These are phyloP conservation scores for Syritta pipiens DNA, from an alignment of 2,888 invertebrate genomes.

Conservation along the genomic window DNA sequence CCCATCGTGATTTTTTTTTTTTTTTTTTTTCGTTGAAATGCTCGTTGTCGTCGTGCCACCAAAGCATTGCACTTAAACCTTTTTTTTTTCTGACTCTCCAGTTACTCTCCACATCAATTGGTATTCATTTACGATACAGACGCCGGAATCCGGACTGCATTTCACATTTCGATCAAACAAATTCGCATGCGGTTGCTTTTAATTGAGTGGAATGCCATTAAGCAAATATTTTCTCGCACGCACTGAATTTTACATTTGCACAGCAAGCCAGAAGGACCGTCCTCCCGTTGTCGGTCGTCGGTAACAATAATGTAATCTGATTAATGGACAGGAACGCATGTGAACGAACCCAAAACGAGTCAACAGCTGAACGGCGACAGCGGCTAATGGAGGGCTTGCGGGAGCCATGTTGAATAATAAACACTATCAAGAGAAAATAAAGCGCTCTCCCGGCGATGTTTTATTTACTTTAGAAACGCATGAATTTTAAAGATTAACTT, in stretches of 20 bases:
- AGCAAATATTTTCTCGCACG: constrained; percentile 31
- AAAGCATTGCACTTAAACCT: not conserved
- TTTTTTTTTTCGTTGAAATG: no score
- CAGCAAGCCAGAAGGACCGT: not conserved
- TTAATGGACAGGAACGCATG: constrained; percentile 20
- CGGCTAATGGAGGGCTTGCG: constrained; percentile 16
- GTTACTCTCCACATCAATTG: constrained; percentile 1
- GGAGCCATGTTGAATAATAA: constrained; percentile 3
- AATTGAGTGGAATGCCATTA: constrained; percentile 41
- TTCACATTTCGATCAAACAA: constrained; percentile 17
- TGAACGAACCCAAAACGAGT: constrained; percentile 11
- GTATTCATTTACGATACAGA: constrained; percentile 5
- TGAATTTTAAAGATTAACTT: no score
- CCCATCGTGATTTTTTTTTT: not conserved
- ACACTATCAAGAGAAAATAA: not conserved
- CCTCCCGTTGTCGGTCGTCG: no score
- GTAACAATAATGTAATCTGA: constrained; percentile 36
- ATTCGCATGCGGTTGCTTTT: constrained; percentile 34
- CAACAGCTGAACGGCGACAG: constrained; percentile 1
- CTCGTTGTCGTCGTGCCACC: not conserved
- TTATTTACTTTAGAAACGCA: not conserved
- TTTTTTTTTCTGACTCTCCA: not conserved
- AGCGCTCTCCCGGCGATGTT: not conserved
- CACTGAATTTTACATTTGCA: constrained; percentile 24
- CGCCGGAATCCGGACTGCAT: not conserved